These are phyloP conservation scores for Porites divaricata DNA, from an alignment of 92 coral and sea anemone genomes.

Conservation along the genomic window DNA sequence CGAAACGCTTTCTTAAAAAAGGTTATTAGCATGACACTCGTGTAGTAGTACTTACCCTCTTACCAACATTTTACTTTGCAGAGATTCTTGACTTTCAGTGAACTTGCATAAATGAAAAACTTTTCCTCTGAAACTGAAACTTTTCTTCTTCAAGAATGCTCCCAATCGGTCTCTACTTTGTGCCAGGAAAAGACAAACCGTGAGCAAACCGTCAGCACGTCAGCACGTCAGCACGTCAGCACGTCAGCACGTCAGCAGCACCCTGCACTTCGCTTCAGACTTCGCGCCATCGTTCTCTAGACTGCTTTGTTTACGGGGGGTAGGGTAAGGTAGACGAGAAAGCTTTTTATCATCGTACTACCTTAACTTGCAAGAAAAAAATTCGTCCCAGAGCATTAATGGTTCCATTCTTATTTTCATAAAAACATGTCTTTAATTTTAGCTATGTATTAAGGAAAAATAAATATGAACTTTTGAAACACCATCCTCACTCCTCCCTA, in stretches of 20 bases:
- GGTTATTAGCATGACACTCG: no score
- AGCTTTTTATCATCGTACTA: no score
- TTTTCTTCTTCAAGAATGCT: neutral
- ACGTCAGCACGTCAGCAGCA: no score
- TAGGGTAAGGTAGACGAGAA: neutral
- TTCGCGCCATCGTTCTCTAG: conserved; percentile 27
- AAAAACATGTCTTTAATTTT: neutral
- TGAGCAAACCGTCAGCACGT: no score
- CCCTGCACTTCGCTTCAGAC: neutral
- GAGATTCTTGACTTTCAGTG: neutral
- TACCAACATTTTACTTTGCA: neutral
- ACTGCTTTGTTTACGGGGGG: neutral
- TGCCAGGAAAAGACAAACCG: neutral
- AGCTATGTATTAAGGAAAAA: neutral
- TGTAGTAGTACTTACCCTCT: neutral
- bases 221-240: no score
- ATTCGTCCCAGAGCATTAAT: neutral
- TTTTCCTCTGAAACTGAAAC: neutral
- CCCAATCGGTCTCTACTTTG: neutral
- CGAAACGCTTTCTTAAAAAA: no score
- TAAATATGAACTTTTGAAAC: neutral
- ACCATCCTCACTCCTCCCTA: neutral
- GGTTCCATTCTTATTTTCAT: neutral
- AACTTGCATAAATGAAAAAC: neutral
- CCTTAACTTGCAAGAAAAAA: neutral